phyloP scores from a whole-genome alignment of 2,888 invertebrate genomes.

The Spodoptera littoralis region DNA sequence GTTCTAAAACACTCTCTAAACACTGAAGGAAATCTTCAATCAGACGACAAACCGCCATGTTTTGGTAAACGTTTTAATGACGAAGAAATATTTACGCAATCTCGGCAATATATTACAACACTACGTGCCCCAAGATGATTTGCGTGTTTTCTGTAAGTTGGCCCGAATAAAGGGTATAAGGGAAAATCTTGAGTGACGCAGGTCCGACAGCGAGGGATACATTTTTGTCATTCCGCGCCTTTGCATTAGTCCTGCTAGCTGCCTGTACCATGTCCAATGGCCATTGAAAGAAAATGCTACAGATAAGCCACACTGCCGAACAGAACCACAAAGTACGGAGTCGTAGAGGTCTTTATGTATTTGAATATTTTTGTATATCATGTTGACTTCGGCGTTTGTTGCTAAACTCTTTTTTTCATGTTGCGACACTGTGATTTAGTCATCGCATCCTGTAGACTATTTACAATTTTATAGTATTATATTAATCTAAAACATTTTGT shows the following conservation, averaged over 20 bases:
- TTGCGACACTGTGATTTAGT: too few species aligned
- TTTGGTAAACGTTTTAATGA: constrained; percentile 48
- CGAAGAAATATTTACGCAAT: constrained; percentile 54
- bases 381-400: background rate
- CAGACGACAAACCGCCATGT: constrained; percentile 26
- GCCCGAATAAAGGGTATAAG: constrained; percentile 66
- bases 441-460: too few species aligned
- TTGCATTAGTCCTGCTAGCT: constrained; percentile 65
- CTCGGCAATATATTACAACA: constrained; percentile 57
- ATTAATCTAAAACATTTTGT: too few species aligned
- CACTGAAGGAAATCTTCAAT: constrained; percentile 26
- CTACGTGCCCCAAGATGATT: constrained; percentile 62
- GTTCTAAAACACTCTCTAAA: background rate
- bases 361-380: constrained; percentile 19
- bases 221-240: constrained; percentile 75
- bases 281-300: constrained; percentile 52
- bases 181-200: constrained; percentile 75
- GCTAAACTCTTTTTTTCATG: too few species aligned
- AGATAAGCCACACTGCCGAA: constrained; percentile 45
- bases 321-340: constrained; percentile 37
- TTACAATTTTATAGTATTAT: too few species aligned
- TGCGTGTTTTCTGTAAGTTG: constrained; percentile 71
- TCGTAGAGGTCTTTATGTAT: constrained; percentile 9
- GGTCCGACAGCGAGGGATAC: constrained; percentile 76
- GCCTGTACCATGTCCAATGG: constrained; percentile 54